Evolutionary conservation across 2,113 vertebrate genomes (phyloP).

Genomic region (Corythaixoides concolor): DNA sequence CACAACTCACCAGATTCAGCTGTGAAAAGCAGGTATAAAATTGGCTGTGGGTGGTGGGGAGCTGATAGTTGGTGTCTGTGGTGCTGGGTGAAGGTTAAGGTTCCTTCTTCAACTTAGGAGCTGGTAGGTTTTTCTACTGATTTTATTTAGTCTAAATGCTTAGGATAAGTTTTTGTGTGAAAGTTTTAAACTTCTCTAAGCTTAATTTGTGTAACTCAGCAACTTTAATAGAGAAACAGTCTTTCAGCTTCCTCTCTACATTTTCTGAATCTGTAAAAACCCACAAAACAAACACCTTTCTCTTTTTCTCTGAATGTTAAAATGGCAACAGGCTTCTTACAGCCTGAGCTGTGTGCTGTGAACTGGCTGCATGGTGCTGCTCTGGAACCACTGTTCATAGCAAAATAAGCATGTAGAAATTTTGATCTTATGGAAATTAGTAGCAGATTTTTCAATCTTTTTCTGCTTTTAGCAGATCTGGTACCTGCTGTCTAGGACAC

Average conservation of each 20-base stretch:
- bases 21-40: background rate
- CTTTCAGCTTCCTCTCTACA: background rate
- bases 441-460: too few species aligned
- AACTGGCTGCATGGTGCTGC: background rate
- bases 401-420: background rate
- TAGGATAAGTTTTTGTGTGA: background rate
- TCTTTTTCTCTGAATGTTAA: background rate
- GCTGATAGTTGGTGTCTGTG: background rate
- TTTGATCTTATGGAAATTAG: background rate
- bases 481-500: too few species aligned
- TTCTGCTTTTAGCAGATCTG: too few species aligned
- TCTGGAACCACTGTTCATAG: background rate
- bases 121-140: accelerated
- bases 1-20: background rate
- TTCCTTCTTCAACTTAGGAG: accelerated
- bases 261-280: background rate
- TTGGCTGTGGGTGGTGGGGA: accelerated
- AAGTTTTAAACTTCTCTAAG: background rate
- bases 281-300: background rate
- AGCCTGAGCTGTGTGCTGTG: background rate
- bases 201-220: background rate
- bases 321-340: background rate
- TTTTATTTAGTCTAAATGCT: background rate
- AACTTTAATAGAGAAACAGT: background rate
- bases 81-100: too few species aligned